Conservation (phyloP, 2,113 vertebrate species). For the Onychorhynchus coronatus region DNA sequence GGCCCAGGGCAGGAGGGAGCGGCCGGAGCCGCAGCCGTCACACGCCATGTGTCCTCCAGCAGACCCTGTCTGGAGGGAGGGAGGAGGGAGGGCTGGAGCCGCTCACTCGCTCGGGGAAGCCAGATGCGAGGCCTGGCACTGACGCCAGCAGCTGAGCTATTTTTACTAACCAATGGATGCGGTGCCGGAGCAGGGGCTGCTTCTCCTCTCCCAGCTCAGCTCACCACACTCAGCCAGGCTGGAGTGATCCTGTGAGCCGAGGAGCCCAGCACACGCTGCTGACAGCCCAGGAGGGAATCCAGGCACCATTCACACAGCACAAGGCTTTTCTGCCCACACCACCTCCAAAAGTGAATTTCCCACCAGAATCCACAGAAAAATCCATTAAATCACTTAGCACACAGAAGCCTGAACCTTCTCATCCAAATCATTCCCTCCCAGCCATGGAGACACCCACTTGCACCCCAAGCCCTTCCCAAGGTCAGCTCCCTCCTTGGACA, state of each 20-base stretch:
- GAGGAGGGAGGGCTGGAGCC: background rate
- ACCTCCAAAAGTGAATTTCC: background rate
- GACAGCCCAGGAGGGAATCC: background rate
- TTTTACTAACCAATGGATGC: constrained; percentile 51
- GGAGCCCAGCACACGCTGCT: fast-evolving
- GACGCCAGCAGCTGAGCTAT: constrained; percentile 60
- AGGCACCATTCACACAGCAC: fast-evolving
- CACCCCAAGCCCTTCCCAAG: background rate
- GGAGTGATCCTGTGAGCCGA: background rate
- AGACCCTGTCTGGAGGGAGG: background rate
- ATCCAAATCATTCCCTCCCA: fast-evolving
- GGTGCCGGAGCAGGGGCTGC: background rate
- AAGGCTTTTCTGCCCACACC: background rate
- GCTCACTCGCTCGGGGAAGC: constrained; percentile 13
- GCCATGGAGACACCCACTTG: background rate
- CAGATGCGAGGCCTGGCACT: constrained; percentile 53
- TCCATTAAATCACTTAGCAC: background rate
- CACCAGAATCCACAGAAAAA: background rate
- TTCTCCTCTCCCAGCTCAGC: background rate
- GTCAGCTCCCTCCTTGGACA: background rate
- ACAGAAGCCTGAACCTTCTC: background rate
- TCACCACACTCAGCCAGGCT: background rate
- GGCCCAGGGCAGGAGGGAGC: background rate
- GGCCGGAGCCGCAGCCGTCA: background rate
- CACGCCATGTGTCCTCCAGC: constrained; percentile 10